phyloP scores from a whole-genome alignment of 2,797 vertebrate genomes.

The Alca torda region DNA sequence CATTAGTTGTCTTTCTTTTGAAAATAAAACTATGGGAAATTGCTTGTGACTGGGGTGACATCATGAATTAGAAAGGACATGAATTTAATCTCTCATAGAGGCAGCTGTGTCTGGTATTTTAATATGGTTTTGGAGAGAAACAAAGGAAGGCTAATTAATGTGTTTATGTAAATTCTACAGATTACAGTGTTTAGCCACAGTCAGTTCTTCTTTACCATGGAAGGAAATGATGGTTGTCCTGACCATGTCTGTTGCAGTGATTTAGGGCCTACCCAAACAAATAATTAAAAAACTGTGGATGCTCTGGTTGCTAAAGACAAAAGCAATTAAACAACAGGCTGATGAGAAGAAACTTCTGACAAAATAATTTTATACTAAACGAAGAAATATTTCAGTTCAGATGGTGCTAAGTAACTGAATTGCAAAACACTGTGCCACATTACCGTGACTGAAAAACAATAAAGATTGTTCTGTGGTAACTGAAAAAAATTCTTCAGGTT shows the following conservation, averaged over 20 bases:
- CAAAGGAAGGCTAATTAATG: slow-evolving; percentile 58
- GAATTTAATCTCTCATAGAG: slow-evolving; percentile 56
- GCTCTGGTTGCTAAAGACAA: slow-evolving; percentile 20
- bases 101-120: slow-evolving; percentile 54
- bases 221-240: slow-evolving; percentile 12
- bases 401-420: not conserved
- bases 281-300: slow-evolving; percentile 20
- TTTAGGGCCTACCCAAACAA: slow-evolving; percentile 19
- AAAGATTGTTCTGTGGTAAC: not conserved
- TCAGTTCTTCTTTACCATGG: slow-evolving; percentile 9
- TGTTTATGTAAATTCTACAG: slow-evolving; percentile 55
- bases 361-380: slow-evolving; percentile 19
- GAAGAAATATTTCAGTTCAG: not conserved
- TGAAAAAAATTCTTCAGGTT: not conserved
- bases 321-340: not conserved
- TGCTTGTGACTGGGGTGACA: slow-evolving; percentile 55
- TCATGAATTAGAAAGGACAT: slow-evolving; percentile 59
- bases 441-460: not conserved
- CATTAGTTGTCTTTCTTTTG: slow-evolving; percentile 49
- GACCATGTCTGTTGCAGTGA: not conserved
- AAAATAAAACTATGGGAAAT: slow-evolving; percentile 49
- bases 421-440: not conserved
- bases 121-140: slow-evolving; percentile 56
- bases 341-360: not conserved
- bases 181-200: slow-evolving; percentile 35